Conservation (phyloP, 2,888 invertebrate genomes). For the Colostygia pectinataria region DNA sequence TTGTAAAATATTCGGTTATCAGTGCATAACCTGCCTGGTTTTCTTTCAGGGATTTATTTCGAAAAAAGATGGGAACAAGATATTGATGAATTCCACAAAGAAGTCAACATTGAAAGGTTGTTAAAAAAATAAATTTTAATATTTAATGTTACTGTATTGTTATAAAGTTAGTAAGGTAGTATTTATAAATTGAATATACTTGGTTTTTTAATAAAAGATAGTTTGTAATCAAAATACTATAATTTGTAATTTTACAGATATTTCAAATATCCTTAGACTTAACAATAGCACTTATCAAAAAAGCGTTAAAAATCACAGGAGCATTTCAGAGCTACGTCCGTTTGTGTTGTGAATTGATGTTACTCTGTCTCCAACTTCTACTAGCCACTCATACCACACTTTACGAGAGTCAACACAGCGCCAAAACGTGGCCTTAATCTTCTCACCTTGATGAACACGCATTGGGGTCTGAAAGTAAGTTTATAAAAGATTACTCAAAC, state of each 20-base stretch:
- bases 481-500: too few relatives aligned
- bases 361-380: slow-evolving; percentile 59
- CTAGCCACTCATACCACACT: slow-evolving; percentile 98
- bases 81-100: slow-evolving; percentile 89
- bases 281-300: background rate
- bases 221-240: background rate
- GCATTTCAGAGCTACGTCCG: slow-evolving; percentile 75
- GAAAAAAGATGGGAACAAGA: slow-evolving; percentile 97
- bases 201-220: background rate
- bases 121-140: slow-evolving; percentile 40
- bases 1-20: too few relatives aligned
- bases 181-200: too few relatives aligned
- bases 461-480: slow-evolving; percentile 87
- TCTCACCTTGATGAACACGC: slow-evolving; percentile 86
- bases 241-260: slow-evolving; percentile 5
- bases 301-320: slow-evolving; percentile 55
- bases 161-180: too few relatives aligned
- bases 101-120: slow-evolving; percentile 89
- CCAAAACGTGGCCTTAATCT: slow-evolving; percentile 93
- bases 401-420: slow-evolving; percentile 89
- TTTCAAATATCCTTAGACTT: slow-evolving; percentile 15
- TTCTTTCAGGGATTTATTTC: slow-evolving; percentile 86
- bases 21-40: background rate
- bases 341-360: slow-evolving; percentile 67
- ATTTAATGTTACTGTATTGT: too few relatives aligned